Conservation (phyloP, 2,113 vertebrate genomes). For the Pogonocichla stellata region DNA sequence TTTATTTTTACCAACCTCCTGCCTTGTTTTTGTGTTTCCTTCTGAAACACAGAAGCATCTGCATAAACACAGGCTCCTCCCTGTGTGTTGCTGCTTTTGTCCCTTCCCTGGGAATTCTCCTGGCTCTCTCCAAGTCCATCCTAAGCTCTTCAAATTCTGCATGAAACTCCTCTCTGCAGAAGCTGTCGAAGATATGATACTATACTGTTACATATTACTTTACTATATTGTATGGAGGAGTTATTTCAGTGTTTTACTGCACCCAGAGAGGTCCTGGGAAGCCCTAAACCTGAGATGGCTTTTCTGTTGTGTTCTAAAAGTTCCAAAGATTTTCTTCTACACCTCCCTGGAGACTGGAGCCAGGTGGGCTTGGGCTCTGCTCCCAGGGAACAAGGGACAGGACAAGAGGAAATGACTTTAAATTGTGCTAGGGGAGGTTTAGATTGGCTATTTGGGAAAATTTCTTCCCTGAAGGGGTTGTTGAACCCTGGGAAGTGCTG, state of each 20-base stretch:
- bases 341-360: background rate
- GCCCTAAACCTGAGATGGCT: accelerated
- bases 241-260: background rate
- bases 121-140: background rate
- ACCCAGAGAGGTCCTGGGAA: background rate
- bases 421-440: background rate
- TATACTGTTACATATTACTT: background rate
- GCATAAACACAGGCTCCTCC: background rate
- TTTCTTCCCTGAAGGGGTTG: background rate
- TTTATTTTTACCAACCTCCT: background rate
- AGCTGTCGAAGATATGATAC: background rate
- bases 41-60: background rate
- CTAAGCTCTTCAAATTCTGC: background rate
- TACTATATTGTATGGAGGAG: background rate
- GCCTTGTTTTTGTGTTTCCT: background rate
- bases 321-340: background rate
- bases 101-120: background rate
- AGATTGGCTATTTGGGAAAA: background rate
- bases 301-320: accelerated
- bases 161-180: background rate
- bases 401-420: too few species aligned
- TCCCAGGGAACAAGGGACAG: background rate
- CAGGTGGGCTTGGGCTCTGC: accelerated
- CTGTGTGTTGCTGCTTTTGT: background rate
- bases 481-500: background rate